Conservation (phyloP, 2,888 invertebrate genomes). For the Anthrax anthrax region DNA sequence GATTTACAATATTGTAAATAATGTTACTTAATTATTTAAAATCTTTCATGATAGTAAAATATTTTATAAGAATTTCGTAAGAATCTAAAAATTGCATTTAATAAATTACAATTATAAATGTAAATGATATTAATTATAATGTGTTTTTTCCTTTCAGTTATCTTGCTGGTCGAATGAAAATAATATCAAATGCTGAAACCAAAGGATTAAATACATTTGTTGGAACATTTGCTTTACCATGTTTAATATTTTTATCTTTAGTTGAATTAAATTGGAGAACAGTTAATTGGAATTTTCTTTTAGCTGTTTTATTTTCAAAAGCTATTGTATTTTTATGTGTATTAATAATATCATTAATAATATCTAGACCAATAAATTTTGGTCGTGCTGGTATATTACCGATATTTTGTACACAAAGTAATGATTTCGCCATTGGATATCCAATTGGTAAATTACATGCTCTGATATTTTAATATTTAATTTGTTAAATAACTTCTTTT, state of each 20-base stretch:
- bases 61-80: too few species aligned
- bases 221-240: slow-evolving; percentile 83
- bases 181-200: slow-evolving; percentile 69
- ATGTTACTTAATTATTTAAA: too few species aligned
- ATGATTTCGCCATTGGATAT: slow-evolving; percentile 93
- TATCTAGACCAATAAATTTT: slow-evolving; percentile 65
- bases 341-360: slow-evolving; percentile 57
- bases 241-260: slow-evolving; percentile 79
- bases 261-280: slow-evolving; percentile 67
- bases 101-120: too few species aligned
- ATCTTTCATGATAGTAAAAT: too few species aligned
- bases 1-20: too few species aligned
- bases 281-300: slow-evolving; percentile 86
- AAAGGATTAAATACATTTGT: slow-evolving; percentile 87
- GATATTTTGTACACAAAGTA: slow-evolving; percentile 92
- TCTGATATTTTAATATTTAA: slow-evolving; percentile 36
- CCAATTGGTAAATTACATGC: slow-evolving; percentile 66
- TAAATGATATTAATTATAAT: too few species aligned
- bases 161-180: slow-evolving; percentile 66
- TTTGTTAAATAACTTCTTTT: not conserved
- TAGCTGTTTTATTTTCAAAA: slow-evolving; percentile 73
- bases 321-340: slow-evolving; percentile 71
- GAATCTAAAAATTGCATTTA: too few species aligned
- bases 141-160: slow-evolving; percentile 44
- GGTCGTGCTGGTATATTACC: slow-evolving; percentile 82